Evolutionary conservation across 2,113 vertebrate genomes (phyloP), one percentile per base, ranked within the genome.

Genomic region (Macroglossus sobrinus): DNA sequence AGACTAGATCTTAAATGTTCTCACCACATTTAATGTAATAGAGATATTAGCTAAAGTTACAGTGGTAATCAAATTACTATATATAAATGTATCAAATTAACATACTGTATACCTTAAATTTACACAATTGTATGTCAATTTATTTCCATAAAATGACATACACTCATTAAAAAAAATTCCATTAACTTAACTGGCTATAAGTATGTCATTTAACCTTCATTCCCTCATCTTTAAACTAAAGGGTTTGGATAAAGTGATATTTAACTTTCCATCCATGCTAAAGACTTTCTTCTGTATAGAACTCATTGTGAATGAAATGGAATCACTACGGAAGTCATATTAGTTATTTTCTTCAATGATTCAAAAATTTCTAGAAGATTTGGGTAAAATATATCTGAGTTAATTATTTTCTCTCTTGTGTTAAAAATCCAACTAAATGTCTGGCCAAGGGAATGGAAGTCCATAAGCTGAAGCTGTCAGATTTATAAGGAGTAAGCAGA

Each of bases 311-410:
- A 93, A 89, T 79, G 5, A 10, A 74, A 85, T 74, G 15, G 15
- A 80, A 59, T 96, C n/a, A 57, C 26, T 74, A 74, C 74, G 3
- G n/a, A 50, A 13, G n/a, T 85, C 28, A 47, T 80, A n/a, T 61
- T 66, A 59, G 18, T 80, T 82, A 74, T 10, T 84, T 92, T 61
- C 30, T 93, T 92, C 61, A 95, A 11, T 86, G 47, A 19, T 43
- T 84, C 43, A 47, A 86, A 86, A 50, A 68, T 86, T 72, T 97
- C 61, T 71, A 76, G 64, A 89, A 45, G 4, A 92, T 79, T 71
- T 66, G 53, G 59, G 16, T n/a, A 89, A 75, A 89, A 75, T 38
- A 55, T 43, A 7, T 55, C 40, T 13, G 61, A 8, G 9, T 22
- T 82, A 74, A 55, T 86, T 66, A 80, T 76, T 72, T 61, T 26